These are phyloP conservation scores for Pegoplata infirma DNA, from an alignment of 2,888 invertebrate genomes.

Conservation along the genomic window DNA sequence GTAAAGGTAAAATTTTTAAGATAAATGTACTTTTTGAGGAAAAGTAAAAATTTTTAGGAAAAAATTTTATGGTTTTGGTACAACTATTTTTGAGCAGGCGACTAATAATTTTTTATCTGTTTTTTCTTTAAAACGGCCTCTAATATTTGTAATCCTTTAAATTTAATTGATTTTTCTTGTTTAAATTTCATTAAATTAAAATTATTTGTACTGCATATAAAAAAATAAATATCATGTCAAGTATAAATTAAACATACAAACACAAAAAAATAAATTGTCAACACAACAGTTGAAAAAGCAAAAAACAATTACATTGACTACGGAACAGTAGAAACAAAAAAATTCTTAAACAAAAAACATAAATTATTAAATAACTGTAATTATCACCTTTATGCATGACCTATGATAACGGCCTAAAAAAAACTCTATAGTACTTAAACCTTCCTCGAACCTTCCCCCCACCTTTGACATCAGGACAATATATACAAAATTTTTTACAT, in stretches of 20 bases:
- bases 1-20: too few relatives aligned
- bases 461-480: conserved; percentile 1
- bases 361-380: conserved; percentile 76
- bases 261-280: conserved; percentile 44
- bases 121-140: too few relatives aligned
- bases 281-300: conserved; percentile 3
- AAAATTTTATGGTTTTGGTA: too few relatives aligned
- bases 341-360: conserved; percentile 59
- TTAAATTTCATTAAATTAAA: conserved; percentile 46
- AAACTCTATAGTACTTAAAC: neutral
- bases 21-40: too few relatives aligned
- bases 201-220: conserved; percentile 7
- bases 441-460: neutral
- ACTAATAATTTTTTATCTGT: too few relatives aligned
- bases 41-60: too few relatives aligned
- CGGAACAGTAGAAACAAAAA: conserved; percentile 25
- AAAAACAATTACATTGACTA: conserved; percentile 3
- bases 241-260: conserved; percentile 71
- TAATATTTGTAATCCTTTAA: conserved; percentile 9
- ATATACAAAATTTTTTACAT: neutral
- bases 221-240: conserved; percentile 68
- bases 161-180: conserved; percentile 54
- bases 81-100: too few relatives aligned
- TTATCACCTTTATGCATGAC: conserved; percentile 73
- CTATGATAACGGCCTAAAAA: conserved; percentile 36